Evolutionary conservation across 2,888 invertebrate species (phyloP), one percentile per base, ranked within the genome.

Genomic region (Rhabditoides inermis): DNA sequence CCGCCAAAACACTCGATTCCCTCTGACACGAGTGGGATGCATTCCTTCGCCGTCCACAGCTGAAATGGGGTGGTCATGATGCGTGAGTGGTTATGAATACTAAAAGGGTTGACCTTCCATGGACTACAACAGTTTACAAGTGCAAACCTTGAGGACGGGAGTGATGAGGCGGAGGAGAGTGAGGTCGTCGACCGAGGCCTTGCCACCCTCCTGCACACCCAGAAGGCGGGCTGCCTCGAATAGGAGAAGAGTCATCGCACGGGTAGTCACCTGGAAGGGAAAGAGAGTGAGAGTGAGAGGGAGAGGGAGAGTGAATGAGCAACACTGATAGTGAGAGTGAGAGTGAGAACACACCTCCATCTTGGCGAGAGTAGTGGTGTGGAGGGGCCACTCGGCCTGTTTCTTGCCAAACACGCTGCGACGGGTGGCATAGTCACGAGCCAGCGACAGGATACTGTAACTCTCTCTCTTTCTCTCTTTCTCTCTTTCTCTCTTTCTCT

Each of bases 1-100:
- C 82, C 82, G 35, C 83, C 83, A 72, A 83, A 82, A 54, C 79
- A 77, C 68, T 83, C 83, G 39, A 80, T 69, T 0, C 81, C 82
- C 70, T 83, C 83, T 23, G 82, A 81, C 10, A 77, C 70, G 1
- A 81, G 77, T 2, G 76, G 65, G 58, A 83, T 76, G 77, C 78
- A 78, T n/a, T n/a, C n/a, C n/a, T n/a, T n/a, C n/a, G n/a, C n/a
- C n/a, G n/a, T n/a, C n/a, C n/a, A n/a, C n/a, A n/a, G n/a, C n/a
- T n/a, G n/a, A n/a, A n/a, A n/a, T n/a, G n/a, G n/a, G n/a, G n/a
- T 79, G 57, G 2, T 49, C 22, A 27, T 36, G 15, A 15, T 27
- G 7, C 40, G 32, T 32, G 10, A 32, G 15, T 10, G 32, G 32
- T 7, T 32, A 7, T 15, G 32, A 10, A 15, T 10, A 7, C 7